Conservation (phyloP, 2,888 invertebrate species). For the Chironomus riparius region DNA sequence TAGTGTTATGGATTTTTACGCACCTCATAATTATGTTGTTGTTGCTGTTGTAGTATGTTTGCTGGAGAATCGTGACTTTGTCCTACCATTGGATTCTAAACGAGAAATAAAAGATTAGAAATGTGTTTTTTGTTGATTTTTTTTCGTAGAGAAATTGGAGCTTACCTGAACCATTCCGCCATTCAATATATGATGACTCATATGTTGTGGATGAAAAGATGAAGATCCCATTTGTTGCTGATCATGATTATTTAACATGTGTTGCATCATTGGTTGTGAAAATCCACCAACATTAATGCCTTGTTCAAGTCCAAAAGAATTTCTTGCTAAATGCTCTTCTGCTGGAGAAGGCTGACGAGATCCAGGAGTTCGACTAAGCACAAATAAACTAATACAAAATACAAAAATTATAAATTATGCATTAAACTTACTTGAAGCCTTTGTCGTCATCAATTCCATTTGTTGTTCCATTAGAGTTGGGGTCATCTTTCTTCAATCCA, state of each 20-base stretch:
- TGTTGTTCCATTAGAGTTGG: conserved; percentile 50
- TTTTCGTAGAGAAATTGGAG: too few relatives aligned
- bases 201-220: conserved; percentile 37
- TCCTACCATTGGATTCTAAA: conserved; percentile 41
- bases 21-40: conserved; percentile 68
- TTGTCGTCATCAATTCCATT: conserved; percentile 80
- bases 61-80: conserved; percentile 45
- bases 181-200: conserved; percentile 10
- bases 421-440: conserved; percentile 71
- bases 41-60: conserved; percentile 47
- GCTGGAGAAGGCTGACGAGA: conserved; percentile 89
- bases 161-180: conserved; percentile 25
- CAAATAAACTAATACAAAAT: neutral
- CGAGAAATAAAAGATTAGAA: neutral
- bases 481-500: conserved; percentile 45
- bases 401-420: neutral
- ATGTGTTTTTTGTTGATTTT: neutral
- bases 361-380: conserved; percentile 73
- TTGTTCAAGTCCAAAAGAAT: conserved; percentile 1
- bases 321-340: conserved; percentile 56
- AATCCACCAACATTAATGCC: neutral
- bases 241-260: conserved; percentile 14
- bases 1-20: conserved; percentile 51
- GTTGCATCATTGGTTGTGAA: conserved; percentile 17
- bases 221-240: conserved; percentile 30